phyloP scores from a whole-genome alignment of 2,888 invertebrate genomes.

The Hipparchia sbordonii region DNA sequence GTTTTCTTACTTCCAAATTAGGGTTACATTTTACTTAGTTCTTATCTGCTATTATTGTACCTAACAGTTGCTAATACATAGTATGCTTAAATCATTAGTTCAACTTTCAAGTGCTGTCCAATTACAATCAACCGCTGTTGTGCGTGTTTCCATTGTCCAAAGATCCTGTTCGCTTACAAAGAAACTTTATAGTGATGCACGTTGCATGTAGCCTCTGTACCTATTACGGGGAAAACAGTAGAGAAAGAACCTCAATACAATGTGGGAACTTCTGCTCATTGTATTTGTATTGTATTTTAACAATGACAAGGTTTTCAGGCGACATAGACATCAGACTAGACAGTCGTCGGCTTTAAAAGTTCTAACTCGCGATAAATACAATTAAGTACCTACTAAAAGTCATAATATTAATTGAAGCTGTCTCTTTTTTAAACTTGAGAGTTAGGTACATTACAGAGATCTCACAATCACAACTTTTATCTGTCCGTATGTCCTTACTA shows the following conservation, averaged over 20 bases:
- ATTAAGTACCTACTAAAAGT: too few species aligned
- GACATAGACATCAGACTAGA: conserved; percentile 23
- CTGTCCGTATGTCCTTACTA: too few species aligned
- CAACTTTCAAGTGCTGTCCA: background rate
- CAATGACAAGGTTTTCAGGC: conserved; percentile 28
- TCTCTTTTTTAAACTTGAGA: too few species aligned
- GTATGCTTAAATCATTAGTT: background rate
- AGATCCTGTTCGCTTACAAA: conserved; percentile 19
- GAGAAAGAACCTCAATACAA: conserved; percentile 34
- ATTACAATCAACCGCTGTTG: background rate
- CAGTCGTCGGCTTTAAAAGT: background rate
- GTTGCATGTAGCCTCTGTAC: conserved; percentile 11
- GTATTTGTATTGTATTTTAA: conserved; percentile 35
- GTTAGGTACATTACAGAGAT: too few species aligned
- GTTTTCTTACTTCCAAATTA: too few species aligned
- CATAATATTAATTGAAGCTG: too few species aligned
- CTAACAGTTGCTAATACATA: too few species aligned
- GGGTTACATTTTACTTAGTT: too few species aligned
- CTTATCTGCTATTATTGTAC: too few species aligned
- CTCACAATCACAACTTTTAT: too few species aligned
- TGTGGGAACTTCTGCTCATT: conserved; percentile 37
- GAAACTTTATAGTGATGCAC: conserved; percentile 25
- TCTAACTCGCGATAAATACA: background rate
- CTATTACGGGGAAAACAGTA: conserved; percentile 29
- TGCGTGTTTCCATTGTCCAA: conserved; percentile 13